Conservation (phyloP, 2,888 invertebrate species). For the Physocephala rufipes region DNA sequence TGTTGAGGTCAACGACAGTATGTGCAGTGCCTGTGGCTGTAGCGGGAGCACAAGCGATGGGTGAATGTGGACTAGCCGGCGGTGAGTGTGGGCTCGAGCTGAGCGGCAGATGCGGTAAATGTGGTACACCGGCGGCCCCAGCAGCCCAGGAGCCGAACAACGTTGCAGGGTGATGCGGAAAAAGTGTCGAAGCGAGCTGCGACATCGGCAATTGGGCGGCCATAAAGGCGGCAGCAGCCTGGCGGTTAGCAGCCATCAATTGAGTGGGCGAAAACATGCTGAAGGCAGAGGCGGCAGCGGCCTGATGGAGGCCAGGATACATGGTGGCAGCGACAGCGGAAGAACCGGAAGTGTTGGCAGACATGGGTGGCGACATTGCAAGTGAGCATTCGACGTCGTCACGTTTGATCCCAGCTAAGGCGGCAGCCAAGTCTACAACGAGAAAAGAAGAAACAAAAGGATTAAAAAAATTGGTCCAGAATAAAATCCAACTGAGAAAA, state of each 20-base stretch:
- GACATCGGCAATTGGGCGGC: conserved; percentile 64
- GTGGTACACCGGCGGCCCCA: conserved; percentile 37
- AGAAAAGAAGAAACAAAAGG: conserved; percentile 39
- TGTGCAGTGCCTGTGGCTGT: conserved; percentile 38
- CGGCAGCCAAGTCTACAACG: conserved; percentile 65
- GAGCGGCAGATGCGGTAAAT: conserved; percentile 47
- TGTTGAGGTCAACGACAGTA: conserved; percentile 15
- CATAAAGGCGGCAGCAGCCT: conserved; percentile 65
- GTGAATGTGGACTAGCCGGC: conserved; percentile 63
- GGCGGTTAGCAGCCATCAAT: conserved; percentile 61
- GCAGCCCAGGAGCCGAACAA: conserved; percentile 59
- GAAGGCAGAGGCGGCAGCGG: conserved; percentile 64
- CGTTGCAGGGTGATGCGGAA: conserved; percentile 64
- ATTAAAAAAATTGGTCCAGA: conserved; percentile 37
- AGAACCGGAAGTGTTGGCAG: conserved; percentile 55
- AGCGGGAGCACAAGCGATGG: conserved; percentile 46
- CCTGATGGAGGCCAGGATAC: conserved; percentile 63
- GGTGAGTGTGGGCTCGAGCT: conserved; percentile 57
- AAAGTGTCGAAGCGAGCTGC: conserved; percentile 60
- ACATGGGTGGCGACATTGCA: conserved; percentile 63
- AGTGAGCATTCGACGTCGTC: conserved; percentile 61
- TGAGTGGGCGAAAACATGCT: conserved; percentile 64
- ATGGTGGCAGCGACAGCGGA: conserved; percentile 49
- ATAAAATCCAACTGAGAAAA: conserved; percentile 46
- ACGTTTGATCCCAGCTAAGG: conserved; percentile 64